These are phyloP conservation scores for Pseudomyrmex dendroicus DNA, from an alignment of 1,140 invertebrate genomes.

Conservation along the genomic window DNA sequence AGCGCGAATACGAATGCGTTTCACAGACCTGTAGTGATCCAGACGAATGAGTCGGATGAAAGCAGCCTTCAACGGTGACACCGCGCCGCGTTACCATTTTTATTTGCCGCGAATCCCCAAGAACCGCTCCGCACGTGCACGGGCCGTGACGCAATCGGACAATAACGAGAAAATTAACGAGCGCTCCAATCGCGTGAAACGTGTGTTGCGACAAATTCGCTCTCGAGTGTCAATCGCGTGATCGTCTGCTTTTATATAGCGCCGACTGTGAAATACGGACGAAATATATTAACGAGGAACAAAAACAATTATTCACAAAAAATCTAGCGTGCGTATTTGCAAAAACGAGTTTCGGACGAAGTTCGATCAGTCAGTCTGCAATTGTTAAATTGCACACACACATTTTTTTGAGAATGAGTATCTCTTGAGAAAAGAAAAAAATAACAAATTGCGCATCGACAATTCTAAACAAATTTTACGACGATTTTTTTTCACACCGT, in stretches of 20 bases:
- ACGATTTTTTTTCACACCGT: neutral
- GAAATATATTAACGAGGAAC: neutral
- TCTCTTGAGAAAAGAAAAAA: no score
- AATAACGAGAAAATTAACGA: conserved; percentile 47
- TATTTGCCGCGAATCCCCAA: conserved; percentile 22
- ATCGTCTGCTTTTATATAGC: conserved; percentile 18
- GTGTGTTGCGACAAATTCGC: conserved; percentile 33
- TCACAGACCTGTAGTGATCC: conserved; percentile 27
- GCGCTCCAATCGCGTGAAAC: conserved; percentile 42
- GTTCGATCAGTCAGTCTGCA: no score
- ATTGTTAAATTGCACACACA: no score
- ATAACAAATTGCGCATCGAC: neutral
- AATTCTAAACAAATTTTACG: neutral
- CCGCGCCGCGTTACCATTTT: conserved; percentile 32
- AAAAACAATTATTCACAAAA: no score
- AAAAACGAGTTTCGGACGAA: no score
- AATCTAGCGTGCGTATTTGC: no score
- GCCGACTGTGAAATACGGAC: neutral
- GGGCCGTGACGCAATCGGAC: conserved; percentile 45
- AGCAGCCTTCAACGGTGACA: conserved; percentile 14
- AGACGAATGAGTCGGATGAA: conserved; percentile 47
- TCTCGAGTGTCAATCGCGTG: conserved; percentile 33
- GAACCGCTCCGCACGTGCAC: conserved; percentile 55
- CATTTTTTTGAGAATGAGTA: no score
- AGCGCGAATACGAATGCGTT: conserved; percentile 39